Evolutionary conservation across 2,113 vertebrate genomes (phyloP), one percentile per base, ranked within the genome.

Genomic region (Cebidichthys violaceus): DNA sequence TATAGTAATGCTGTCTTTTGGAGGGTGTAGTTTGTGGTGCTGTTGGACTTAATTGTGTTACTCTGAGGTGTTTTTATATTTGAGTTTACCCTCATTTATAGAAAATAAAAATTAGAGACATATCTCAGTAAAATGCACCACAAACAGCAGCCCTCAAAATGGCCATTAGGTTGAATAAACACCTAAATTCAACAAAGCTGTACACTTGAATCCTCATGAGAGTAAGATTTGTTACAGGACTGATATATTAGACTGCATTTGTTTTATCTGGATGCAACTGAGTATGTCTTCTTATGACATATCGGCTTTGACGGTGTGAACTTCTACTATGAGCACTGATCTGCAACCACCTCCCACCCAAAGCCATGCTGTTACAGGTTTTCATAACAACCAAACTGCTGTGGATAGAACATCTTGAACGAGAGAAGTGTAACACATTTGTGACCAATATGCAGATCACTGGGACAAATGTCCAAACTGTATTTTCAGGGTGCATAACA

Each of bases 321-420:
- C 43, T 57, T 31, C 17, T 60, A 33, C 59, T 2, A 20, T 24
- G 6, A 70, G 31, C 27, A 52, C 18, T 41, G 4, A 61, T 72
- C 20, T 72, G 61, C 39, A 45, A 31, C 67, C 43, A n/a, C 10
- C 9, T 55, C 4, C 10, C n/a, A 31, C 27, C 15, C 29, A 11
- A 76, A 66, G 20, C 20, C 0, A 14, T n/a, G 14, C 20, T 24
- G 15, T 13, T 1, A 3, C 31, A 10, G 10, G 6, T n/a, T 77
- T 77, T 70, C 22, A 55, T 70, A 65, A 41, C 31, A 35, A 52
- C 45, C 55, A 50, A 0, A 10, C 60, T 52, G 33, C 29, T 67
- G 24, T 57, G 18, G n/a, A 65, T 14, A 14, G 24, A 68, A 79
- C 45, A 78, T 31, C 47, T 35, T 68, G 17, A 79, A 67, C 55